Percentiles rank a stretch among this genome's conserved stretches.
These are phyloP conservation scores for Probosciger aterrimus DNA, from an alignment of 2,113 vertebrate species.

Conservation along the genomic window DNA sequence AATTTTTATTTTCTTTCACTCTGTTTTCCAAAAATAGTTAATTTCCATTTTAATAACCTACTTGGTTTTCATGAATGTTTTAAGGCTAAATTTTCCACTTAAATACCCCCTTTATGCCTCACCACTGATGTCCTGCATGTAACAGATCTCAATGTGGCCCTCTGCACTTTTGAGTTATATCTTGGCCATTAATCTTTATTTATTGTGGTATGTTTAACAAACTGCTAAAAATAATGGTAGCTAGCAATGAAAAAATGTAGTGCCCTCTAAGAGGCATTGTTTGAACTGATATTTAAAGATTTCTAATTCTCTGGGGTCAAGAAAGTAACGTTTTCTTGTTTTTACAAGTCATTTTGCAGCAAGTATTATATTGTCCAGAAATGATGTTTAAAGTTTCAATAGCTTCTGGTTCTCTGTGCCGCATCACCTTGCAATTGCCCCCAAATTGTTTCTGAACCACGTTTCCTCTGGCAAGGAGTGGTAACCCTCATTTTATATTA, in stretches of 20 bases:
- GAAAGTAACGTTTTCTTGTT: slow-evolving; percentile 71
- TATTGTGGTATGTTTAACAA: slow-evolving; percentile 27
- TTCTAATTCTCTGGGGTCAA: slow-evolving; percentile 69
- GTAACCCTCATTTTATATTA: slow-evolving; percentile 86
- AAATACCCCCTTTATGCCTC: not conserved
- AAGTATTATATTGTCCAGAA: slow-evolving; percentile 84
- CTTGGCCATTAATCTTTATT: slow-evolving; percentile 59
- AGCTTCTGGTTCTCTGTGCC: slow-evolving; percentile 83
- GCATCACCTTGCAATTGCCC: slow-evolving; percentile 82
- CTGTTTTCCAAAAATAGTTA: not conserved
- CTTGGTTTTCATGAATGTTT: not conserved
- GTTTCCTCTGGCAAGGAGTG: slow-evolving; percentile 83
- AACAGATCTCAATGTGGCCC: not conserved
- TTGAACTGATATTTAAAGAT: slow-evolving; percentile 66
- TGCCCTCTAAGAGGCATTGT: slow-evolving; percentile 69
- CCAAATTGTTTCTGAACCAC: slow-evolving; percentile 83
- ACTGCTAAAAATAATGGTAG: slow-evolving; percentile 61
- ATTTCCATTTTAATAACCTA: not conserved
- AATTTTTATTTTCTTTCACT: not conserved
- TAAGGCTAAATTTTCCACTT: not conserved
- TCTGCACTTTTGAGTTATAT: slow-evolving; percentile 27
- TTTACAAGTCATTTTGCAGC: slow-evolving; percentile 75
- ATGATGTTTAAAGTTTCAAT: slow-evolving; percentile 81
- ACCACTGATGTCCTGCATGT: not conserved
- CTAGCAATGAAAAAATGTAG: slow-evolving; percentile 53